These are phyloP conservation scores for Ecdyonurus torrentis DNA, from an alignment of 2,888 invertebrate species.

Conservation along the genomic window DNA sequence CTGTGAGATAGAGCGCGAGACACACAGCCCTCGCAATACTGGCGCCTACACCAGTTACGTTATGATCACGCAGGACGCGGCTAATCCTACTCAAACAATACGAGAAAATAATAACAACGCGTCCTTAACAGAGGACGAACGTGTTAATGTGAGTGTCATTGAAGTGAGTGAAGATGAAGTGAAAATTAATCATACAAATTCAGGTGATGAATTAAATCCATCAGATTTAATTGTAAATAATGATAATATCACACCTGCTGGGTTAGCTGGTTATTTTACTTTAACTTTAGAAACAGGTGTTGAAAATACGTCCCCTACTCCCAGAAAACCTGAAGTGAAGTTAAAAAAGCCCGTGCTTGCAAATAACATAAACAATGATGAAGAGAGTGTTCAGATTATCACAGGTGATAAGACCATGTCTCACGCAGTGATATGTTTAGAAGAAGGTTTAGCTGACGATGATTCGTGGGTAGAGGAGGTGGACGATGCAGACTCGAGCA, in stretches of 20 bases:
- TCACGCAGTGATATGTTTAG: conserved; percentile 48
- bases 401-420: conserved; percentile 52
- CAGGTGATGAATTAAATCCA: not conserved
- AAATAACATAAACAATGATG: conserved; percentile 6
- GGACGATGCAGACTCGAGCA: conserved; percentile 47
- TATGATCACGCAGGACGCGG: conserved; percentile 63
- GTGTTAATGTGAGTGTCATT: conserved; percentile 11
- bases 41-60: conserved; percentile 60
- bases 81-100: not conserved
- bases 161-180: conserved; percentile 36
- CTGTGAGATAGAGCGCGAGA: not conserved
- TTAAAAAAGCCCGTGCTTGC: conserved; percentile 2
- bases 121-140: not conserved
- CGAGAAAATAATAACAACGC: not conserved
- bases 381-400: conserved; percentile 44
- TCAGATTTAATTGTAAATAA: not conserved
- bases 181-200: not conserved
- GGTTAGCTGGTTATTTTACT: conserved; percentile 13
- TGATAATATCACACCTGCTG: not conserved
- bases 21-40: not conserved
- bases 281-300: conserved; percentile 24
- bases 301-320: conserved; percentile 14
- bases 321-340: conserved; percentile 21
- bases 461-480: conserved; percentile 86
- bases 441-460: conserved; percentile 76